Conservation (phyloP, 2,888 invertebrate genomes). For the Calameuta filiformis region DNA sequence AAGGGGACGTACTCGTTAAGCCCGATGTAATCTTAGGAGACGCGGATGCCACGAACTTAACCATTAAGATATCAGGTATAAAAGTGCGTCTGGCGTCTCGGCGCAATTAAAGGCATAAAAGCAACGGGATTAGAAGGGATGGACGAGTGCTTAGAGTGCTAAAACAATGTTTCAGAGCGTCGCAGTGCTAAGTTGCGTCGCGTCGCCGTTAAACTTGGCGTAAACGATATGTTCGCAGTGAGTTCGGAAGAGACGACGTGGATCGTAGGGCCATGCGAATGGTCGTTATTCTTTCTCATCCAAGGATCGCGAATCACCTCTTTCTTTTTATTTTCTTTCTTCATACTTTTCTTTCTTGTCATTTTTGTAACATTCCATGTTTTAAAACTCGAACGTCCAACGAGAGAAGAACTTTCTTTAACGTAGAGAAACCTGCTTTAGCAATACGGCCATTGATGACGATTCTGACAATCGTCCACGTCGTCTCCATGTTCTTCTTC, state of each 20-base stretch:
- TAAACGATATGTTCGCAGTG: background rate
- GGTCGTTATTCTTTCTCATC: background rate
- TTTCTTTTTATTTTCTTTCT: slow-evolving; percentile 26
- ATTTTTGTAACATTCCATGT: slow-evolving; percentile 60
- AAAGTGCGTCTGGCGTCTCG: background rate
- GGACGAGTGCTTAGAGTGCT: background rate
- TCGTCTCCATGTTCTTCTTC: background rate
- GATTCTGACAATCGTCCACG: background rate
- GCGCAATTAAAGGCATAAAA: background rate
- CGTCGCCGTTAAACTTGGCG: background rate
- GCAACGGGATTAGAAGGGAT: background rate
- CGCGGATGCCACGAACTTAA: slow-evolving; percentile 38
- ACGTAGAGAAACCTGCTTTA: background rate
- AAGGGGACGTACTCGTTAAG: slow-evolving; percentile 37
- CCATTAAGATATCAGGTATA: slow-evolving; percentile 19
- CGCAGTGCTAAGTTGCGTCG: background rate
- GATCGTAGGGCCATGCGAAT: background rate
- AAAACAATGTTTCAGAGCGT: background rate
- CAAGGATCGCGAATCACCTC: background rate
- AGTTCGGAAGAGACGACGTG: background rate
- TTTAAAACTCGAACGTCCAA: slow-evolving; percentile 46
- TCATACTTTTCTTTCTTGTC: slow-evolving; percentile 41
- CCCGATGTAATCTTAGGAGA: slow-evolving; percentile 54
- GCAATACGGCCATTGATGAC: background rate
- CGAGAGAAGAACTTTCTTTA: slow-evolving; percentile 29